phyloP scores from a whole-genome alignment of 2,113 vertebrate genomes.

The Sterrhoptilus dennistouni region DNA sequence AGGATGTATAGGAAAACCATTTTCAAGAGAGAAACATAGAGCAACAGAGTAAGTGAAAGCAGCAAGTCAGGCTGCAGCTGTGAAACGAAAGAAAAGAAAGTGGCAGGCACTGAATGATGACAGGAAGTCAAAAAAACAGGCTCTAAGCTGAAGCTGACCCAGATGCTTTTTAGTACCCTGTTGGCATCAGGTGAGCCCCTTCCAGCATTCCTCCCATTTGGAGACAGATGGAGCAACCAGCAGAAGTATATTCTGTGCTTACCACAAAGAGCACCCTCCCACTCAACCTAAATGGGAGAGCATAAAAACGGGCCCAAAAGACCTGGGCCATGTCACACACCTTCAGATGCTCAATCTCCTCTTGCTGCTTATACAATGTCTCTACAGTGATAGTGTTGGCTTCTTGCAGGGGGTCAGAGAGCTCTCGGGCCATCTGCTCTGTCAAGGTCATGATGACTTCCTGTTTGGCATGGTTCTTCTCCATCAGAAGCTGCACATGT shows the following conservation, averaged over 20 bases:
- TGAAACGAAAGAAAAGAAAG: neutral
- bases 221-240: neutral
- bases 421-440: slow-evolving; percentile 75
- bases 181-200: neutral
- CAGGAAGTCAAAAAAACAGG: neutral
- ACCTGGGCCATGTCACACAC: slow-evolving; percentile 55
- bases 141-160: neutral
- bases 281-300: neutral
- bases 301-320: neutral
- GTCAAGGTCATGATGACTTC: slow-evolving; percentile 88
- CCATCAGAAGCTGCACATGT: slow-evolving; percentile 77
- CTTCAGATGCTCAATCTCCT: slow-evolving; percentile 85
- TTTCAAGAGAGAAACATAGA: neutral
- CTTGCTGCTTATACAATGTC: slow-evolving; percentile 73
- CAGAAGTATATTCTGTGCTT: neutral
- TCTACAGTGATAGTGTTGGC: slow-evolving; percentile 22
- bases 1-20: neutral
- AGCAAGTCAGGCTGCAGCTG: neutral
- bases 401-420: neutral
- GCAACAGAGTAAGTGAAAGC: neutral
- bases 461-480: slow-evolving; percentile 89
- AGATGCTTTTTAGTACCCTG: neutral
- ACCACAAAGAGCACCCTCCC: neutral
- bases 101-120: neutral
- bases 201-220: neutral